A percentile compares a stretch with the other conserved stretches of the same genome.
phyloP scores from a whole-genome alignment of 2,113 vertebrate species.

The Rhegmatorhina hoffmannsi region DNA sequence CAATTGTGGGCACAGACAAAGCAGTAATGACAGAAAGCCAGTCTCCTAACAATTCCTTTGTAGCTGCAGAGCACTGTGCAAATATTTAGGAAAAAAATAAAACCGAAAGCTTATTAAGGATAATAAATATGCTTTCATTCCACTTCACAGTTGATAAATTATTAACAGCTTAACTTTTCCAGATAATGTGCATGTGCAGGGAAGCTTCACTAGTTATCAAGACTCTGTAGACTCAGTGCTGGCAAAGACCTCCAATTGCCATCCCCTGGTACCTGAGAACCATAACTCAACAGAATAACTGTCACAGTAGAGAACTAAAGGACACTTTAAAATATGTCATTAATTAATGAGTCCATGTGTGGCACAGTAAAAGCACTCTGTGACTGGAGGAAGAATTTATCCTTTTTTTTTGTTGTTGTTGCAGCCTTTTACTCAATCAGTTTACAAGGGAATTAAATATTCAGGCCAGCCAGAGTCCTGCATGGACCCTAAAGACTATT shows the following conservation, averaged over 20 bases:
- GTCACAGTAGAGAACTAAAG: not conserved
- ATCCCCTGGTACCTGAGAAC: not conserved
- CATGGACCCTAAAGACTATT: not conserved
- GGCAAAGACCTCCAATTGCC: not conserved
- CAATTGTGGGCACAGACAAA: not conserved
- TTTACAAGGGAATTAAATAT: not conserved
- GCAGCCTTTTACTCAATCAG: not conserved
- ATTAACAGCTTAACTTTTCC: constrained; percentile 37
- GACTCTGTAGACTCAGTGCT: not conserved
- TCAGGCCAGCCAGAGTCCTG: not conserved
- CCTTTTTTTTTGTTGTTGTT: not conserved
- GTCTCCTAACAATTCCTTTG: not conserved
- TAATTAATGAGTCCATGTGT: constrained; percentile 33
- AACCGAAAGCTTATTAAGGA: not conserved
- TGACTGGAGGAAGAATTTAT: not conserved
- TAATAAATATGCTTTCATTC: constrained; percentile 40
- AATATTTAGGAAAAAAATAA: not conserved
- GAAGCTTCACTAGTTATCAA: constrained; percentile 8
- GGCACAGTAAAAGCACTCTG: not conserved
- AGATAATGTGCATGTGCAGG: not conserved
- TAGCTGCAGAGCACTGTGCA: not conserved
- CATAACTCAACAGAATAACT: constrained; percentile 18
- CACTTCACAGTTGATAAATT: constrained; percentile 33
- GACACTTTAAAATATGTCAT: constrained; percentile 26
- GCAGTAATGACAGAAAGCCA: not conserved